These are phyloP conservation scores for Porphyrio hochstetteri DNA, from an alignment of 2,113 vertebrate genomes.

Conservation along the genomic window DNA sequence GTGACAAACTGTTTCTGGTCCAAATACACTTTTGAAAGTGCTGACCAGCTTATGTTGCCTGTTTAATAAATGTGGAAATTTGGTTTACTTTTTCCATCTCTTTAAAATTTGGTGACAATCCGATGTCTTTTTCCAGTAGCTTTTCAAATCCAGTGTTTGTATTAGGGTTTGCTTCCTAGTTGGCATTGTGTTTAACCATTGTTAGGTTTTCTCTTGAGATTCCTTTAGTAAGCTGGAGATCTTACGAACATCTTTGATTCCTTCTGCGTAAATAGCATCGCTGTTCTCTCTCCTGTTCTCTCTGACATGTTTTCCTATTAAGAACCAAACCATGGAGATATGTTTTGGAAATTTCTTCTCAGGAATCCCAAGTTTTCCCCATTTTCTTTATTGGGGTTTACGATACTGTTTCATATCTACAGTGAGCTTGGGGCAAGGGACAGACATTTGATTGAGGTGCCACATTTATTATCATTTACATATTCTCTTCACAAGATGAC, in stretches of 20 bases:
- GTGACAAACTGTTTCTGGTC: neutral
- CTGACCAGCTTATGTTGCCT: neutral
- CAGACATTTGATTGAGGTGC: neutral
- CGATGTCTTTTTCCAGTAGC: neutral
- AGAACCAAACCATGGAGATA: neutral
- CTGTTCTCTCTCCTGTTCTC: neutral
- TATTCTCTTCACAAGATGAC: neutral
- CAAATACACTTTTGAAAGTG: neutral
- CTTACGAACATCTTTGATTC: neutral
- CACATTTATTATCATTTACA: neutral
- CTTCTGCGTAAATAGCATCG: neutral
- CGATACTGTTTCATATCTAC: neutral
- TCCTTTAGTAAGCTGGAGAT: neutral
- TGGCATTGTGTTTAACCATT: neutral
- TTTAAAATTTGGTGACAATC: neutral
- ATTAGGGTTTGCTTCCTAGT: neutral
- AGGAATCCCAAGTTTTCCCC: neutral
- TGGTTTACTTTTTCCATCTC: neutral
- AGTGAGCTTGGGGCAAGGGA: neutral
- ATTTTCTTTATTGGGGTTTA: neutral
- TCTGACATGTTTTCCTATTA: neutral
- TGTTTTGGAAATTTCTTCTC: neutral
- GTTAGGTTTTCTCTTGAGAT: slow-evolving; percentile 3
- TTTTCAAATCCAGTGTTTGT: slow-evolving; percentile 17
- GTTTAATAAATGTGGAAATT: neutral